Evolutionary conservation across 2,797 vertebrate species (phyloP).

Genomic region (Pseudomugil gertrudae): DNA sequence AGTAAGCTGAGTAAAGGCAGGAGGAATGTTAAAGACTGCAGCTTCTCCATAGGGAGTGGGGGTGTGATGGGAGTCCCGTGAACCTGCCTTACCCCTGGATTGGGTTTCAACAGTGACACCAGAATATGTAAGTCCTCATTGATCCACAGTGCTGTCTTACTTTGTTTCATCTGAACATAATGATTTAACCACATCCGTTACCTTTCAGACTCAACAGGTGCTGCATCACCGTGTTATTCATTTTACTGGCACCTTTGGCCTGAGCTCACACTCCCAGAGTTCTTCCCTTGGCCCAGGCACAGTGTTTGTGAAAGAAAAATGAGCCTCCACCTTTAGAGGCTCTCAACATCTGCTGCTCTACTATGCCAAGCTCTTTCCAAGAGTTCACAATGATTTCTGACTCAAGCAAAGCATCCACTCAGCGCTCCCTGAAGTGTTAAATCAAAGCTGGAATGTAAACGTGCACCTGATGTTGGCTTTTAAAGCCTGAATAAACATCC

Average conservation of each 20-base stretch:
- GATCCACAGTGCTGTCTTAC: constrained; percentile 30
- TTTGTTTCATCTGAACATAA: constrained; percentile 35
- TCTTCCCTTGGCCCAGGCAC: constrained; percentile 19
- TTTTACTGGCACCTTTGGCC: constrained; percentile 34
- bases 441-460: constrained; percentile 42
- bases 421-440: constrained; percentile 3
- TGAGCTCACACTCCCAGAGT: constrained; percentile 43
- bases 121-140: background rate
- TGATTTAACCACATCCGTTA: constrained; percentile 33
- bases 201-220: constrained; percentile 61
- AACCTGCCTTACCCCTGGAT: constrained; percentile 63
- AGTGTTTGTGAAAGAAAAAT: constrained; percentile 51
- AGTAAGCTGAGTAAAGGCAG: constrained; percentile 37
- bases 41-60: constrained; percentile 47
- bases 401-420: constrained; percentile 26
- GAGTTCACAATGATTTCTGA: constrained; percentile 24
- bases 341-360: constrained; percentile 55
- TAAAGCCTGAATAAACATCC: constrained; percentile 22
- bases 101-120: constrained; percentile 58
- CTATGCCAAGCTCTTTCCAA: constrained; percentile 19
- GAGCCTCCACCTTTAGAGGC: constrained; percentile 29
- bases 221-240: constrained; percentile 57
- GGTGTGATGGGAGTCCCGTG: constrained; percentile 37
- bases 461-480: constrained; percentile 1
- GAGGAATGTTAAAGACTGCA: constrained; percentile 74